Base-by-base conservation (phyloP, 2,113 vertebrate species). In the Recurvirostra avosetta region DNA sequence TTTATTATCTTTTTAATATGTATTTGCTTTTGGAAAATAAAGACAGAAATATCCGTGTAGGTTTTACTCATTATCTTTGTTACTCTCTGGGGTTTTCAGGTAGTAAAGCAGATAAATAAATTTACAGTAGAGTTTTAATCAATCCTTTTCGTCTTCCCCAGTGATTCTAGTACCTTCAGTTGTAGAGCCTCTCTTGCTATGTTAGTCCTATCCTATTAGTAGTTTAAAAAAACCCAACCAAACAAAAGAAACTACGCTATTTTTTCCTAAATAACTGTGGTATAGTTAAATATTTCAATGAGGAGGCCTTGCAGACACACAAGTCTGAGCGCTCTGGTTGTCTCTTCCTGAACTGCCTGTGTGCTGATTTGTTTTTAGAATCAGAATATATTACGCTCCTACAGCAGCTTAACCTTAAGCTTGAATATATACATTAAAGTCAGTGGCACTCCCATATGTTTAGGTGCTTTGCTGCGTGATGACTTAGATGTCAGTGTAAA, bases 341-440 rank as follows among this genome's bases (percentile, higher is more conserved):
- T 38, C 18, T 32, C 52, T 90, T 52, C 50, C n/a, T 78, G 55
- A 25, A 3, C 36, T 77, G 65, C 38, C 63, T 41, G 8, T 47
- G 22, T 68, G 52, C 76, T 82, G 2, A 76, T 79, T 25, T 70
- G n/a, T 21, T 78, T 62, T 47, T 50, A 75, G 86, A 63, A 40
- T 82, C 71, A 34, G 45, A 22, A 27, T 40, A 0, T 22, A 18
- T 85, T 47, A 8, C 15, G 34, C 93, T 90, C 59, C 75, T 80
- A 15, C 81, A 86, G 87, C 93, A 90, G 78, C 85, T 95, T 90
- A 66, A 79, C 84, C 81, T 94, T 72, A 43, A 88, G 34, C 84
- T 87, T 62, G 53, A 79, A 53, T 58, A 58, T 65, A 49, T 70
- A 15, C 81, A 76, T 73, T 62, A 10, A 83, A 82, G 58, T 38